These are phyloP conservation scores for Palythoa caribaeorum DNA, from an alignment of 92 coral and sea anemone genomes.

Conservation along the genomic window DNA sequence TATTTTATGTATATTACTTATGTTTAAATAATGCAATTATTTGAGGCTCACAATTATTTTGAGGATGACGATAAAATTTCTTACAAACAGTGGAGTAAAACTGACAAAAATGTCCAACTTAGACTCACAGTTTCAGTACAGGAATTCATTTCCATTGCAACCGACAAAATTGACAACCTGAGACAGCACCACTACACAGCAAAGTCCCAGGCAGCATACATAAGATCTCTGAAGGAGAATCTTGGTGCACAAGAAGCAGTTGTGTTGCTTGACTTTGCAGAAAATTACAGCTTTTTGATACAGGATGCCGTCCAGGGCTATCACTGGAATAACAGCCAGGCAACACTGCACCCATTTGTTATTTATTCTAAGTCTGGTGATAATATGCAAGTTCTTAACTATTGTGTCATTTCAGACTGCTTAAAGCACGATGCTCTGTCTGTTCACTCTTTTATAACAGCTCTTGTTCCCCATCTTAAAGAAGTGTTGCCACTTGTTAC, in stretches of 20 bases:
- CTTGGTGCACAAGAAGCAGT: slow-evolving; percentile 7
- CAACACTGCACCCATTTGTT: slow-evolving; percentile 35
- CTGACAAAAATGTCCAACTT: not conserved
- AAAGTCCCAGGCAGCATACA: slow-evolving; percentile 22
- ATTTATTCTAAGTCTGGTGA: not conserved
- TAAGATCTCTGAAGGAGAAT: slow-evolving; percentile 30
- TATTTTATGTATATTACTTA: no score
- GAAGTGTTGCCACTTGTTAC: slow-evolving; percentile 9
- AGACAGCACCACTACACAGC: slow-evolving; percentile 12
- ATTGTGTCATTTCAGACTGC: slow-evolving; percentile 34
- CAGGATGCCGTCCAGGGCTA: slow-evolving; percentile 36
- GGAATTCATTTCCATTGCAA: not conserved
- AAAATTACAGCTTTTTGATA: slow-evolving; percentile 29
- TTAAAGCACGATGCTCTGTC: slow-evolving; percentile 40
- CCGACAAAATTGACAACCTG: not conserved
- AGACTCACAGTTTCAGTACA: not conserved
- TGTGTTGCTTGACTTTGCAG: slow-evolving; percentile 46
- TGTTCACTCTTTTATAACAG: slow-evolving; percentile 19
- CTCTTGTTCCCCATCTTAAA: slow-evolving; percentile 31
- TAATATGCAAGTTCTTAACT: not conserved
- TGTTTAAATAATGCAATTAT: not conserved
- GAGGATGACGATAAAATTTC: slow-evolving; percentile 11
- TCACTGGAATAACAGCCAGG: slow-evolving; percentile 33
- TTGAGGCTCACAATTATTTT: not conserved
- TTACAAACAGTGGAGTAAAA: slow-evolving; percentile 29